A percentile compares a stretch with the other conserved stretches of the same genome.
Evolutionary conservation across 2,797 vertebrate species (phyloP).

Genomic region (Netta rufina): DNA sequence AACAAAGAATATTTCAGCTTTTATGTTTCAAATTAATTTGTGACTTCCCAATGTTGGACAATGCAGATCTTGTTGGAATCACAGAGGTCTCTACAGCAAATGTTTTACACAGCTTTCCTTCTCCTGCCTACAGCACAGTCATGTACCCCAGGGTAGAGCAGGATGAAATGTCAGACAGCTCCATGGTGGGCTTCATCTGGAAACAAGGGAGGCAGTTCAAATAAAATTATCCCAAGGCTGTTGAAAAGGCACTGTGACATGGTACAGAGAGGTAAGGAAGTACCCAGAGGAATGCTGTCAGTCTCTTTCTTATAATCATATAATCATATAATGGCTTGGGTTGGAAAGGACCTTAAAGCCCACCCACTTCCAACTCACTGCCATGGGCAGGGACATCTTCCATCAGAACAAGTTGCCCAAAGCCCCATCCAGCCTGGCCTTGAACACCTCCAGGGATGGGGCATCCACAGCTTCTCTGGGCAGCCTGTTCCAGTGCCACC

Average conservation of each 20-base stretch:
- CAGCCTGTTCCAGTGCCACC: too few species aligned
- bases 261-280: background rate
- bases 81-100: background rate
- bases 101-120: rapidly evolving
- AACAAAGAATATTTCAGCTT: background rate
- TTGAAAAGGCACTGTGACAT: background rate
- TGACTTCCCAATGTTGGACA: background rate
- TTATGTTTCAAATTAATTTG: background rate
- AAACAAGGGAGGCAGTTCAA: background rate
- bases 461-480: too few species aligned
- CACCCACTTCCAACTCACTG: too few species aligned
- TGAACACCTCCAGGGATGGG: too few species aligned
- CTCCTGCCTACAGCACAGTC: background rate
- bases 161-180: background rate
- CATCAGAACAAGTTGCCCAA: too few species aligned
- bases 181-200: background rate
- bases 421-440: too few species aligned
- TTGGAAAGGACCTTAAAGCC: too few species aligned
- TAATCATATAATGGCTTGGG: too few species aligned
- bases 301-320: background rate
- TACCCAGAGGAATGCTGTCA: background rate
- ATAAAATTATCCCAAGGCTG: background rate
- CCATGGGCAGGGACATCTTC: too few species aligned
- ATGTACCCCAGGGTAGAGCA: background rate
- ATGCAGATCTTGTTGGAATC: background rate